Conservation (phyloP, 53 echinoderm and acorn worm genomes). For the Hippasteria phrygiana region DNA sequence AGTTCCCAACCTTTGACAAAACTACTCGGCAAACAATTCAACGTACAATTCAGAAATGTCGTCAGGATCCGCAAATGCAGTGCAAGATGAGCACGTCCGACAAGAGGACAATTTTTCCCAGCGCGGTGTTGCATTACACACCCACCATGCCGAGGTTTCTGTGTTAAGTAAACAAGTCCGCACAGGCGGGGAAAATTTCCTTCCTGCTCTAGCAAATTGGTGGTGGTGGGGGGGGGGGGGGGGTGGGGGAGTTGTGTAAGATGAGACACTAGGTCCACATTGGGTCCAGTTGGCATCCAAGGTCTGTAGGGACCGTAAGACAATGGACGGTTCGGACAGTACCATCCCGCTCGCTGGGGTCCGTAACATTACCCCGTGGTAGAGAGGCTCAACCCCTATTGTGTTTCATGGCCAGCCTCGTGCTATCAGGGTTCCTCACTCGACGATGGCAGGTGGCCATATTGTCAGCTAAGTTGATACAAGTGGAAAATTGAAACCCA, state of each 20-base stretch:
- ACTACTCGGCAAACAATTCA: too few species aligned
- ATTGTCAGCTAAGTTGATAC: slow-evolving; percentile 59
- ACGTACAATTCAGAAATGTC: too few species aligned
- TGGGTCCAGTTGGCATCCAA: slow-evolving; percentile 44
- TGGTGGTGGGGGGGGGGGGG: not conserved
- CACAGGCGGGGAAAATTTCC: slow-evolving; percentile 30
- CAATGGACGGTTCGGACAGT: slow-evolving; percentile 35
- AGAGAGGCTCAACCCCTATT: slow-evolving; percentile 23
- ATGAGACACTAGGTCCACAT: slow-evolving; percentile 44
- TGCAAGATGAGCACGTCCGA: slow-evolving; percentile 23
- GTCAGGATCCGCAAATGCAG: too few species aligned
- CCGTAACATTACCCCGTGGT: slow-evolving; percentile 37
- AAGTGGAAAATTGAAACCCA: slow-evolving; percentile 67
- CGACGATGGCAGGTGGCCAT: slow-evolving; percentile 44
- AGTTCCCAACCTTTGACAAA: too few species aligned
- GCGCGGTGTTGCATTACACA: slow-evolving; percentile 24
- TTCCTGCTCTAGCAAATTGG: slow-evolving; percentile 40
- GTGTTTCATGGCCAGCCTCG: slow-evolving; percentile 29
- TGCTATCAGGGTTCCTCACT: not conserved
- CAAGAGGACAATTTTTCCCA: not conserved
- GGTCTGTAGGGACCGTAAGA: slow-evolving; percentile 49
- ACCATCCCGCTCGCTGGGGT: slow-evolving; percentile 27
- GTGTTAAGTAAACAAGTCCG: slow-evolving; percentile 49
- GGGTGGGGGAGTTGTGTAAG: slow-evolving; percentile 21
- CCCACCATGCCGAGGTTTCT: slow-evolving; percentile 24